Percentiles rank a stretch among this genome's conserved stretches.
Evolutionary conservation across 2,888 invertebrate genomes (phyloP).

Genomic region (Himalopsyche anomala): DNA sequence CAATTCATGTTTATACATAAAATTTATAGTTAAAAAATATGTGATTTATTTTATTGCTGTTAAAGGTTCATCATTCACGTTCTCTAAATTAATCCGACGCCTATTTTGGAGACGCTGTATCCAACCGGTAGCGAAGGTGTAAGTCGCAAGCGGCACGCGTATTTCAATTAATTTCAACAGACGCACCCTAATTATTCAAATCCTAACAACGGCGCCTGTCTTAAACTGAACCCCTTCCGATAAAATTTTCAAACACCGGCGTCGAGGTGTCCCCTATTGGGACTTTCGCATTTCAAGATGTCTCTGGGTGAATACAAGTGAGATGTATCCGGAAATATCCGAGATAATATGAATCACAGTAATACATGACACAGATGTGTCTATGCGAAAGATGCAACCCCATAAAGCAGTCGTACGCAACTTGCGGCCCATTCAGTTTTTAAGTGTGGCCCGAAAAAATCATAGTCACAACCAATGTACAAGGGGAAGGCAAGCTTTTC

Average conservation of each 20-base stretch:
- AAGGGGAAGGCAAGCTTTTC: too few relatives aligned
- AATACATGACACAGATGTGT: too few relatives aligned
- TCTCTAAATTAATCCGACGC: not conserved
- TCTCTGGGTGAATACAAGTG: not conserved
- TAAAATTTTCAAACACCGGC: not conserved
- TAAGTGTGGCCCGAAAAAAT: too few relatives aligned
- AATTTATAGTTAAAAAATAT: too few relatives aligned
- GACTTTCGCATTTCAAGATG: not conserved
- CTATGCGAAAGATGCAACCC: too few relatives aligned
- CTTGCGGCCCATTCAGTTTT: too few relatives aligned
- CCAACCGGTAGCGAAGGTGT: conserved; percentile 10
- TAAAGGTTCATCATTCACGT: not conserved
- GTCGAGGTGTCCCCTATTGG: not conserved
- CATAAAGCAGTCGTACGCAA: too few relatives aligned
- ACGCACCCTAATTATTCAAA: conserved; percentile 63
- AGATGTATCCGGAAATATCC: not conserved
- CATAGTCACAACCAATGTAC: too few relatives aligned
- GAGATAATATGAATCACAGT: too few relatives aligned
- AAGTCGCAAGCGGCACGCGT: conserved; percentile 39
- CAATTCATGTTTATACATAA: too few relatives aligned
- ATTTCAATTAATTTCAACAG: conserved; percentile 62
- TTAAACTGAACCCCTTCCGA: conserved; percentile 43
- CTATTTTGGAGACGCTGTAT: conserved; percentile 17
- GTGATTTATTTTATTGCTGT: not conserved
- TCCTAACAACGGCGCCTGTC: conserved; percentile 49